phyloP scores from a whole-genome alignment of 2,888 invertebrate species.

The Apamea epomidion region DNA sequence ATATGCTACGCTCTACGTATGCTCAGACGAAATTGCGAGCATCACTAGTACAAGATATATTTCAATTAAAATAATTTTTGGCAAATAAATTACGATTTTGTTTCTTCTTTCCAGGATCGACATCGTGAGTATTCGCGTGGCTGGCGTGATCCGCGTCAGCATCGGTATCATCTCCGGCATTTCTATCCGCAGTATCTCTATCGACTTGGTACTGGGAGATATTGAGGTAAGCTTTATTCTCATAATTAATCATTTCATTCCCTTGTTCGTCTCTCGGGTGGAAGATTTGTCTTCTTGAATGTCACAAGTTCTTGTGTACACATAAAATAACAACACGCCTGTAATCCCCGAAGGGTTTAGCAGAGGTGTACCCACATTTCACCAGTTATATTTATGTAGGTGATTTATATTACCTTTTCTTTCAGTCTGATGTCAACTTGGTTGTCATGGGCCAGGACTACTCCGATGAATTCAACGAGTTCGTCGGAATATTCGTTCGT shows the following conservation, averaged over 20 bases:
- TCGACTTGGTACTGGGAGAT: conserved; percentile 71
- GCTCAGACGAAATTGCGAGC: background rate
- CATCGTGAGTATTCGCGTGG: conserved; percentile 69
- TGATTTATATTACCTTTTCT: conserved; percentile 23
- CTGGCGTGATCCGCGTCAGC: conserved; percentile 70
- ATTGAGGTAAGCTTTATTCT: conserved; percentile 71
- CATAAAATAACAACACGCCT: background rate
- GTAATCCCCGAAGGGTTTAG: background rate
- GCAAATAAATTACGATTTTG: background rate
- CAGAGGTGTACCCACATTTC: background rate
- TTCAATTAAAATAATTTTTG: no score
- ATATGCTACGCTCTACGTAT: background rate
- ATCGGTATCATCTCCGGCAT: conserved; percentile 77
- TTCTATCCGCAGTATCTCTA: conserved; percentile 70
- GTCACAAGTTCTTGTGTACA: background rate
- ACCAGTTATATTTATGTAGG: background rate
- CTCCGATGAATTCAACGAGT: conserved; percentile 59
- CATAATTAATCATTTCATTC: background rate
- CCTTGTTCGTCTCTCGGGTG: background rate
- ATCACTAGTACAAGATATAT: background rate
- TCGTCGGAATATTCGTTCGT: conserved; percentile 51
- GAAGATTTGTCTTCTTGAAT: background rate
- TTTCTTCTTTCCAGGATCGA: conserved; percentile 67
- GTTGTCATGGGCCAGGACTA: conserved; percentile 53
- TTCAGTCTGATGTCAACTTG: conserved; percentile 63